phyloP scores from a whole-genome alignment of 1,140 invertebrate species.

The Diuraphis noxia region DNA sequence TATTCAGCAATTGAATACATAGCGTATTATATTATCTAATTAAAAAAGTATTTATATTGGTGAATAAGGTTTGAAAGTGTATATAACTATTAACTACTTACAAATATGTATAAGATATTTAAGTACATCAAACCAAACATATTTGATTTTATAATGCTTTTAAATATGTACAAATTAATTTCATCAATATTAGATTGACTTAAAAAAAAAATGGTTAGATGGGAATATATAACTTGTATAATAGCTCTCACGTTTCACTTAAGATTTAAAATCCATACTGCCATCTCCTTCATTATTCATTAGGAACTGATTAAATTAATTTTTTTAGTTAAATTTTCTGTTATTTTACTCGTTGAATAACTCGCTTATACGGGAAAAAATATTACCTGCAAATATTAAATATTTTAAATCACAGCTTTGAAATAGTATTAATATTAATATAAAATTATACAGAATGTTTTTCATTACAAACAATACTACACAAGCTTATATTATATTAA shows the following conservation, averaged over 20 bases:
- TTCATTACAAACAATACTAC: background rate
- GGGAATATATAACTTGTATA: background rate
- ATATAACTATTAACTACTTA: too few species aligned
- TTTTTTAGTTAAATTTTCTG: background rate
- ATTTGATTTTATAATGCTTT: background rate
- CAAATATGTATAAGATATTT: too few species aligned
- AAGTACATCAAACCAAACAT: background rate
- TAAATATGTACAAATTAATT: background rate
- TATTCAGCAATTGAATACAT: background rate
- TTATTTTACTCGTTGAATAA: background rate
- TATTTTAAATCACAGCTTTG: background rate
- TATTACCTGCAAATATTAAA: background rate
- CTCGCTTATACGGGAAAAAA: background rate
- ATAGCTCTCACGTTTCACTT: background rate
- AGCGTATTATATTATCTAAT: background rate
- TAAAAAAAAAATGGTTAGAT: background rate
- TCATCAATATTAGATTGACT: background rate
- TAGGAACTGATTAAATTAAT: background rate
- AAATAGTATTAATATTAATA: background rate
- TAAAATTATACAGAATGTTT: background rate
- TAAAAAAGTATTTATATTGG: background rate
- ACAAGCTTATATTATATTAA: background rate
- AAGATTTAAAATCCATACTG: background rate
- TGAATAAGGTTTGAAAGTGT: too few species aligned
- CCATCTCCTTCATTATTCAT: background rate